Evolutionary conservation across 2,888 invertebrate species (phyloP).

Genomic region (Habrosyne pyritoides): DNA sequence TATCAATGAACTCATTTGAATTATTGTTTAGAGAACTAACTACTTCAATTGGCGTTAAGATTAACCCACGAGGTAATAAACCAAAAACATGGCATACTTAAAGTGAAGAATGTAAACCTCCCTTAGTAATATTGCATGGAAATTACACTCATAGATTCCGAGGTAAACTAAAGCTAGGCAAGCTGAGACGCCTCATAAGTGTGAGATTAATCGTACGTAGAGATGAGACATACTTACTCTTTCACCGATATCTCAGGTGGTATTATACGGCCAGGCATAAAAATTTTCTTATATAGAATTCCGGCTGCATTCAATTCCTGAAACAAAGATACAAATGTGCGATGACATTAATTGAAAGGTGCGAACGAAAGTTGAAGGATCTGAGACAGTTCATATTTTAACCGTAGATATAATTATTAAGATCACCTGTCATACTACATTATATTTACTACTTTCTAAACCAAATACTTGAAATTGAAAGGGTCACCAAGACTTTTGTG

Average conservation of each 20-base stretch:
- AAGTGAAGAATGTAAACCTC: not conserved
- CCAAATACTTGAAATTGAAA: too few relatives aligned
- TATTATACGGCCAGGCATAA: slow-evolving; percentile 69
- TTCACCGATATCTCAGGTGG: slow-evolving; percentile 64
- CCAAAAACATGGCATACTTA: not conserved
- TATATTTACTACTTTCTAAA: too few relatives aligned
- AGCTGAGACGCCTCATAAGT: not conserved
- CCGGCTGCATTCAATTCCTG: slow-evolving; percentile 66
- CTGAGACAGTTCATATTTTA: not conserved
- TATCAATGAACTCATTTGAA: too few relatives aligned
- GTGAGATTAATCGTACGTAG: slow-evolving; percentile 10
- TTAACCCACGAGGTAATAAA: not conserved
- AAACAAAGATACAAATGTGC: slow-evolving; percentile 52
- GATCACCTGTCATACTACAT: too few relatives aligned
- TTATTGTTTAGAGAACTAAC: too few relatives aligned
- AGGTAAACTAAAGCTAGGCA: slow-evolving; percentile 1
- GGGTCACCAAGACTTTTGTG: not conserved
- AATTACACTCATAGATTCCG: not conserved
- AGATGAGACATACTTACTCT: slow-evolving; percentile 61
- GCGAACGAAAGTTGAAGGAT: not conserved
- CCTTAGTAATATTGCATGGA: not conserved
- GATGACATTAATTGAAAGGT: too few relatives aligned
- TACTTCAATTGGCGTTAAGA: not conserved
- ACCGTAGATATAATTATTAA: too few relatives aligned
- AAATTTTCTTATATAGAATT: slow-evolving; percentile 68